Evolutionary conservation across 2,888 invertebrate genomes (phyloP).

Genomic region (Amphipyra berbera): DNA sequence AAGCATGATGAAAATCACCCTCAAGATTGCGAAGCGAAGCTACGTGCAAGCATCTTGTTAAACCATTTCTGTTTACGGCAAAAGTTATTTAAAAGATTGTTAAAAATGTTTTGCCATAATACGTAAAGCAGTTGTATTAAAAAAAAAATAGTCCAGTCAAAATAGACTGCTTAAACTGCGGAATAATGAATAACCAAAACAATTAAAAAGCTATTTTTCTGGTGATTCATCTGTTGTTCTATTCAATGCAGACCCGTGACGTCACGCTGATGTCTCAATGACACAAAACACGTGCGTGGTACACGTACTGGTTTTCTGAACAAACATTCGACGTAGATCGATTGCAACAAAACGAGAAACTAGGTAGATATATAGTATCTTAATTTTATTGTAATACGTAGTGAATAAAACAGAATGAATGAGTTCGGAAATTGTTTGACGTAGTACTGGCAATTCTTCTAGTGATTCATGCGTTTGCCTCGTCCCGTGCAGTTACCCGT

Average conservation of each 20-base stretch:
- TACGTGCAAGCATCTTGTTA: too few species aligned
- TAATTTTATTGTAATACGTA: not conserved
- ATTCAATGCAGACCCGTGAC: not conserved
- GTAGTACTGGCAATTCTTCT: not conserved
- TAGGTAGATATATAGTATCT: too few species aligned
- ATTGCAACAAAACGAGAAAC: not conserved
- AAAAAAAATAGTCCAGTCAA: too few species aligned
- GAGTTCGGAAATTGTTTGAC: constrained; percentile 6
- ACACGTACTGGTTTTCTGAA: not conserved
- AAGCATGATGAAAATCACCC: too few species aligned
- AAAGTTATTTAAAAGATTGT: too few species aligned
- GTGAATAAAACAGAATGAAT: constrained; percentile 21
- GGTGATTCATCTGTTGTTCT: not conserved
- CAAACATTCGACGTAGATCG: not conserved
- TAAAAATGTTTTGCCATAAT: too few species aligned
- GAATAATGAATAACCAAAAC: too few species aligned
- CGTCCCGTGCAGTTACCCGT: constrained; percentile 11
- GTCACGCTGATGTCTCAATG: constrained; percentile 16
- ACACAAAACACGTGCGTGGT: constrained; percentile 15
- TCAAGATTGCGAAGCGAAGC: too few species aligned
- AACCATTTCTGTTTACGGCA: too few species aligned
- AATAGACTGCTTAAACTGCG: too few species aligned
- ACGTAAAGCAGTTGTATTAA: too few species aligned
- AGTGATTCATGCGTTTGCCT: constrained; percentile 28
- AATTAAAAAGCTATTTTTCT: not conserved